These are phyloP conservation scores for Epicauta chinensis DNA, from an alignment of 1,140 invertebrate genomes.

Conservation along the genomic window DNA sequence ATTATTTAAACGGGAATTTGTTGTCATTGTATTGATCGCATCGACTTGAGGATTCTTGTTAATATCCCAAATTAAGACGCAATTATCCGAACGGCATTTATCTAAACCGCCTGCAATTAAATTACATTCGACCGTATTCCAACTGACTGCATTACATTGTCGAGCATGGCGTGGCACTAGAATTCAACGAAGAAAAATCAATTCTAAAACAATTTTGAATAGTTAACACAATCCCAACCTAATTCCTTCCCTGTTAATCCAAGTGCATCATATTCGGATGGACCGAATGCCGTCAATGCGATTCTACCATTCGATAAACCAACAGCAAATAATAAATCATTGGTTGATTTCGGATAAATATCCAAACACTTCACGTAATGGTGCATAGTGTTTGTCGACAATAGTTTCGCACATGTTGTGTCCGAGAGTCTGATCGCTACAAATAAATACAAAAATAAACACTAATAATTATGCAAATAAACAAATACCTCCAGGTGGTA, in stretches of 20 bases:
- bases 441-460: constrained; percentile 24
- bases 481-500: constrained; percentile 50
- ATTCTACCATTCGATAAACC: constrained; percentile 84
- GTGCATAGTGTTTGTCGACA: constrained; percentile 59
- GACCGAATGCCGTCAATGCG: constrained; percentile 69
- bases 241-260: constrained; percentile 70
- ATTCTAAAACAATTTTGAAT: too few relatives aligned
- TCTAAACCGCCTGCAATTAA: constrained; percentile 80
- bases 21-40: too few relatives aligned
- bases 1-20: constrained; percentile 14
- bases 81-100: constrained; percentile 76
- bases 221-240: constrained; percentile 50
- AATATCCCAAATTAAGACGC: constrained; percentile 76
- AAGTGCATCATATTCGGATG: constrained; percentile 58
- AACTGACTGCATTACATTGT: constrained; percentile 80
- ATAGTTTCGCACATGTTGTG: constrained; percentile 55
- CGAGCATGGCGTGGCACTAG: constrained; percentile 72
- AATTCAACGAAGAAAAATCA: constrained; percentile 22
- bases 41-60: constrained; percentile 46
- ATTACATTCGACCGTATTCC: constrained; percentile 81
- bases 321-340: constrained; percentile 73
- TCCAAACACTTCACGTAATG: constrained; percentile 72
- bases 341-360: constrained; percentile 63
- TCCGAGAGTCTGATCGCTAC: constrained; percentile 62
- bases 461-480: constrained; percentile 1